Evolutionary conservation across 2,888 invertebrate genomes (phyloP).

Genomic region (Ophraella communa): DNA sequence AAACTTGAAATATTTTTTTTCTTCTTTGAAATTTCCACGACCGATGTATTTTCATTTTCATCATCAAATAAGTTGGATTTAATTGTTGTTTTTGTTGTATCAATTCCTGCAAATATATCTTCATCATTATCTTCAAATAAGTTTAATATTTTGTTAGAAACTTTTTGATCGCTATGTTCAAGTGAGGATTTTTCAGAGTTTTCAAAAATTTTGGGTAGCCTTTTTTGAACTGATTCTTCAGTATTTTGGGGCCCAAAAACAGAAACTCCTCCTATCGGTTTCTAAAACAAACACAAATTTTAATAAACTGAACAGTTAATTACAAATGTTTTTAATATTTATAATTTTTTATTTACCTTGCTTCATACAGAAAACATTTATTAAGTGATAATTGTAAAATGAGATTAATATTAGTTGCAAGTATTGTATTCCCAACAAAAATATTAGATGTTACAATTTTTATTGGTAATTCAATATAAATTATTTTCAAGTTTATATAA

Average conservation of each 20-base stretch:
- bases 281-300: slow-evolving; percentile 58
- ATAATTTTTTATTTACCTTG: too few relatives aligned
- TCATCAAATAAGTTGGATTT: slow-evolving; percentile 26
- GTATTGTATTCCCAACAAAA: too few relatives aligned
- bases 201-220: slow-evolving; percentile 17
- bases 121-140: slow-evolving; percentile 24
- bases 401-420: too few relatives aligned
- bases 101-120: not conserved
- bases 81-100: slow-evolving; percentile 7
- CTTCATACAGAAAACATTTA: too few relatives aligned
- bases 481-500: not conserved
- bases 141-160: not conserved
- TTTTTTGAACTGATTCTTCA: slow-evolving; percentile 39
- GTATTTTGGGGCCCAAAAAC: slow-evolving; percentile 58
- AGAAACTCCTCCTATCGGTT: slow-evolving; percentile 68
- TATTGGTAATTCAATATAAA: not conserved
- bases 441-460: not conserved
- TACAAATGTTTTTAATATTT: too few relatives aligned
- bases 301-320: too few relatives aligned
- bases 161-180: slow-evolving; percentile 20
- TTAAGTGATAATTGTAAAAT: too few relatives aligned
- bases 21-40: not conserved
- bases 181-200: not conserved
- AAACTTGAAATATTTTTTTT: slow-evolving; percentile 8
- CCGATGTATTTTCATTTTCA: not conserved